A percentile compares a stretch with the other conserved stretches of the same genome.
Evolutionary conservation across 2,113 vertebrate species (phyloP).

Genomic region (Dasypus novemcinctus): DNA sequence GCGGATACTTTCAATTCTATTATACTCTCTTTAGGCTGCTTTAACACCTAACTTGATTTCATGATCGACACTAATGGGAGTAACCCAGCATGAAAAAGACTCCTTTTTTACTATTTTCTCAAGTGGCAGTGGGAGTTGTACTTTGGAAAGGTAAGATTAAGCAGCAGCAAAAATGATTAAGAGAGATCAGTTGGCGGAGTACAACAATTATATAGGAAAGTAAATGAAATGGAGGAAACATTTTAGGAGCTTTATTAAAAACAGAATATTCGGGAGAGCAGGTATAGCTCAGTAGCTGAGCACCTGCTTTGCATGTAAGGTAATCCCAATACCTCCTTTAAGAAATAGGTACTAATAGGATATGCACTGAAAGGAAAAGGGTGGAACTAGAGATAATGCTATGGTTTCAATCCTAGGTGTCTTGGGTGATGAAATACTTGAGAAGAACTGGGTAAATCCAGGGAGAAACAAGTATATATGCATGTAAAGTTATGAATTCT

Average conservation of each 20-base stretch:
- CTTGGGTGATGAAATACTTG: background rate
- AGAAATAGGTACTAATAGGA: background rate
- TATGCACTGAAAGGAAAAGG: background rate
- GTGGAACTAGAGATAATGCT: background rate
- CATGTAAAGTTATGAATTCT: background rate
- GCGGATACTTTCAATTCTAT: conserved; percentile 28
- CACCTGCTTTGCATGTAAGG: no score
- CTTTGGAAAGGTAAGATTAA: conserved; percentile 31
- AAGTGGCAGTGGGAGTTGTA: background rate
- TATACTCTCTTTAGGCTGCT: background rate
- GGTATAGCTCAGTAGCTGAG: no score
- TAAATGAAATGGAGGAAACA: background rate
- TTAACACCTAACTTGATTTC: conserved; percentile 4
- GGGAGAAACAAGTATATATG: background rate
- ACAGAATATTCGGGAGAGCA: background rate
- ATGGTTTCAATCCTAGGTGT: background rate
- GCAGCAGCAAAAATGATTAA: background rate
- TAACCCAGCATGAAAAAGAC: background rate
- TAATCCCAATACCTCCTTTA: no score
- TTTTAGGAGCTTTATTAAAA: background rate
- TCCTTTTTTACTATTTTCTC: background rate
- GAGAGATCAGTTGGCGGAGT: background rate
- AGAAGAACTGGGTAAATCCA: background rate
- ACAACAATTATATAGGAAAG: background rate
- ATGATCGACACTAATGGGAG: background rate